Evolutionary conservation across 2,797 vertebrate genomes (phyloP), one percentile per base, ranked within the genome.

Genomic region (Tauraco hartlaubi): DNA sequence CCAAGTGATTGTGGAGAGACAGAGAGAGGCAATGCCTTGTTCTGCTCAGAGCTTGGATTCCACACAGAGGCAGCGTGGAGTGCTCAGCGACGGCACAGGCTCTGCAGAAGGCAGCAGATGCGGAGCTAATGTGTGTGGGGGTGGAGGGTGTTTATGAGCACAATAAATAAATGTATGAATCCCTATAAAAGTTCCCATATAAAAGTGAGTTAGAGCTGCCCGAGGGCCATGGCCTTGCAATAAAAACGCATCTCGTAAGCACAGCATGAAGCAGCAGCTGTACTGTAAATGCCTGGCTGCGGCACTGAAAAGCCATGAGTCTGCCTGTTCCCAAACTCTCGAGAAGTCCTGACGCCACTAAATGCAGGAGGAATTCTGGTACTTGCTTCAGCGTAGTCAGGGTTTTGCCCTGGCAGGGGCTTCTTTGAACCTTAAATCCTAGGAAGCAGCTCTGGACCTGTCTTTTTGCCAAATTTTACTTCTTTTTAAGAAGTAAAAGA

Each of bases 121-220:
- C 61, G 0, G 80, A 90, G 92, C 81, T 88, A 97, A 95, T 92
- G 93, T 62, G 69, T 54, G 69, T 28, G 94, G 2, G 92, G 85
- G 94, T 55, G 83, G 81, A 94, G 75, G 63, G 90, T 90, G 96
- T 95, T 97, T 97, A 96, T 92, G 94, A 96, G 94, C 88, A 95
- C 90, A 95, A 95, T 96, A 97, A 97, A 96, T 93, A 95, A 96
- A 91, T 95, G 88, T 64, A 95, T 92, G 89, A 95, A 97, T 95
- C 91, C 33, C 92, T 93, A 75, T 95, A 95, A 91, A 93, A 96
- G 72, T 94, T 90, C 93, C 78, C 48, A 83, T 92, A 91, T 93
- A 95, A 92, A 96, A 97, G 51, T 94, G 88, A 95, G 79, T 93
- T 93, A 91, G 73, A 89, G 95, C 88, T 94, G 88, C 77, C 80